Percentiles rank a stretch among this genome's conserved stretches.
Evolutionary conservation across 2,888 invertebrate species (phyloP).

Genomic region (Leptinotarsa tumamoca): DNA sequence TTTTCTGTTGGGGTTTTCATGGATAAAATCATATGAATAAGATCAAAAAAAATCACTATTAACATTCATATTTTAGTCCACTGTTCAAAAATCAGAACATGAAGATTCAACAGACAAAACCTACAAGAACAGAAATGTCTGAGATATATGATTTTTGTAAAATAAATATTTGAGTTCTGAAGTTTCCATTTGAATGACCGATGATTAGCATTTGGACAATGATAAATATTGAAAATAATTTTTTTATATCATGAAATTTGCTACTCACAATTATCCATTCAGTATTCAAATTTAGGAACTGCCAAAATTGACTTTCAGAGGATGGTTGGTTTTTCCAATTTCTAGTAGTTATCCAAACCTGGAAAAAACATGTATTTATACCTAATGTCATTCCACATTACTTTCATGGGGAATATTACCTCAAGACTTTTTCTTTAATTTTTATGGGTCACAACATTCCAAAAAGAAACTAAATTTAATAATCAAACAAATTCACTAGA

Average conservation of each 20-base stretch:
- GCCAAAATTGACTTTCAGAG: constrained; percentile 35
- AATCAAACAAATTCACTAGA: constrained; percentile 56
- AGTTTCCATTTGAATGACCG: too few species aligned
- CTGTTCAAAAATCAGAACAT: too few species aligned
- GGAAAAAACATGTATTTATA: constrained; percentile 18
- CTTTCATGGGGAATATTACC: neutral
- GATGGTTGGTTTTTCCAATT: constrained; percentile 35
- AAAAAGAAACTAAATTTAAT: constrained; percentile 53
- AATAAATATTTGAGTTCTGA: too few species aligned
- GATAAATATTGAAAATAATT: neutral
- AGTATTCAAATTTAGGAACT: constrained; percentile 36
- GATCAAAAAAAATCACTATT: too few species aligned
- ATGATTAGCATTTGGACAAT: neutral
- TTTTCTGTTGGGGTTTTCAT: too few species aligned
- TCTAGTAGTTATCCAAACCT: constrained; percentile 32
- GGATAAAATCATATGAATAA: too few species aligned
- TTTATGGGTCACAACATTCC: constrained; percentile 44
- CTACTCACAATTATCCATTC: constrained; percentile 39
- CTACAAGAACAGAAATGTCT: too few species aligned
- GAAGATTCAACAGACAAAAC: too few species aligned
- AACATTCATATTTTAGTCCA: too few species aligned
- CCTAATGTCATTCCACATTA: neutral
- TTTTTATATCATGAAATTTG: constrained; percentile 7
- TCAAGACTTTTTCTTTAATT: constrained; percentile 15
- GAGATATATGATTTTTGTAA: too few species aligned